Base-by-base conservation (phyloP, 2,113 vertebrate species). In the Oreocharis arfaki region DNA sequence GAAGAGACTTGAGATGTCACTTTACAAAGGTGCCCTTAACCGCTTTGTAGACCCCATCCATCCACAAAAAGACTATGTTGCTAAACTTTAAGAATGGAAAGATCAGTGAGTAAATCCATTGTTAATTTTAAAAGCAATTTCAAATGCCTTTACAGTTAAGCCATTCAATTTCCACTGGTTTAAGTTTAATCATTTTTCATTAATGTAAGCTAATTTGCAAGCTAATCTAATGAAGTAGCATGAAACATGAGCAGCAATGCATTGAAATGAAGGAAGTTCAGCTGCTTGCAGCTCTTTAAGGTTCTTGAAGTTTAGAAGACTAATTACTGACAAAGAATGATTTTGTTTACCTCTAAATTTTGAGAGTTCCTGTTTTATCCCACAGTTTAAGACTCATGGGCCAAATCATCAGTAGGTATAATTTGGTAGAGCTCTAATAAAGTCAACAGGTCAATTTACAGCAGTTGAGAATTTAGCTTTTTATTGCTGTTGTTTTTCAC, bases 191-290 rank as follows among this genome's bases (percentile, higher is more conserved):
- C 27, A 93, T 88, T 91, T 94, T 95, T 94, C 95, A 97, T 97
- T 94, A 96, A 89, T 96, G 92, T 91, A 80, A 96, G 90, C 47
- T 93, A 95, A 97, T 97, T 96, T 96, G 80, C 89, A 90, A 95
- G 86, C 86, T 96, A 97, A 97, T 97, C 96, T 95, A 97, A 97
- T 97, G 95, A 97, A 93, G 91, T 95, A 93, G 69, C 94, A 93
- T 89, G 95, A 96, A 95, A 97, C 94, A 90, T 78, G 86, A 93
- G 91, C 64, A 96, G 93, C 52, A 87, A 69, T 87, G 68, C 69
- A 87, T 69, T 84, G 91, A 92, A 97, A 92, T 93, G 68, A 92
- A 93, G 78, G 64, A 94, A 95, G 94, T 92, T 93, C 80, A 78
- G 93, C 75, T 89, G 80, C 89, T 95, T 95, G 73, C 35, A 89